phyloP scores from a whole-genome alignment of 2,113 vertebrate genomes.

The Trematocara variabile region DNA sequence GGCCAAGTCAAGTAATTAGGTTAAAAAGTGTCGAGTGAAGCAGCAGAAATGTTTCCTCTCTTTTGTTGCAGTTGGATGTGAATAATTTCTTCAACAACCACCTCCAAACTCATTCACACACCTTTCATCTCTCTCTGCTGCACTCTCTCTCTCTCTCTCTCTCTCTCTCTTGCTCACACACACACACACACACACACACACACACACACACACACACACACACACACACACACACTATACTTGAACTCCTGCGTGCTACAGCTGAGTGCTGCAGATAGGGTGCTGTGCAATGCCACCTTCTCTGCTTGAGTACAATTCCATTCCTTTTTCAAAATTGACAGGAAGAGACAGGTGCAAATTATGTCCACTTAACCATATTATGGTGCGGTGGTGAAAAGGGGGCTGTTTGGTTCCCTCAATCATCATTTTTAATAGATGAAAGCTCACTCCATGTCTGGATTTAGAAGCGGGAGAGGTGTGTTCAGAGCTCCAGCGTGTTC shows the following conservation, averaged over 20 bases:
- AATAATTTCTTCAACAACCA: no score
- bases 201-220: neutral
- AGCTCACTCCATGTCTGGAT: neutral
- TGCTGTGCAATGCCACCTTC: neutral
- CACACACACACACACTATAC: neutral
- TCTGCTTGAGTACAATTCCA: conserved; percentile 12
- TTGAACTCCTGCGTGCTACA: neutral
- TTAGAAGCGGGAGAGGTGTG: neutral
- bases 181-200: no score
- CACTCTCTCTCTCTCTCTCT: no score
- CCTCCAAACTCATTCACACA: no score
- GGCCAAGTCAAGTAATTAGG: no score
- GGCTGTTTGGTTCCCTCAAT: neutral
- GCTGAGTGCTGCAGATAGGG: neutral
- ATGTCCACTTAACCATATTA: conserved; percentile 49
- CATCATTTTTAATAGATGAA: conserved; percentile 33
- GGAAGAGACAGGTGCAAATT: conserved; percentile 41
- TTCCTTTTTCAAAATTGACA: conserved; percentile 1
- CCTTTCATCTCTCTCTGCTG: no score
- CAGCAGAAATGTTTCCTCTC: no score
- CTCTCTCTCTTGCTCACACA: no score
- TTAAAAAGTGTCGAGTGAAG: no score
- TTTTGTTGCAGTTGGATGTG: no score
- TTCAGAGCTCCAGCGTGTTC: neutral
- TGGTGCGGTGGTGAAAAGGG: neutral